phyloP scores from a whole-genome alignment of 2,797 vertebrate genomes.

The Smutsia gigantea region DNA sequence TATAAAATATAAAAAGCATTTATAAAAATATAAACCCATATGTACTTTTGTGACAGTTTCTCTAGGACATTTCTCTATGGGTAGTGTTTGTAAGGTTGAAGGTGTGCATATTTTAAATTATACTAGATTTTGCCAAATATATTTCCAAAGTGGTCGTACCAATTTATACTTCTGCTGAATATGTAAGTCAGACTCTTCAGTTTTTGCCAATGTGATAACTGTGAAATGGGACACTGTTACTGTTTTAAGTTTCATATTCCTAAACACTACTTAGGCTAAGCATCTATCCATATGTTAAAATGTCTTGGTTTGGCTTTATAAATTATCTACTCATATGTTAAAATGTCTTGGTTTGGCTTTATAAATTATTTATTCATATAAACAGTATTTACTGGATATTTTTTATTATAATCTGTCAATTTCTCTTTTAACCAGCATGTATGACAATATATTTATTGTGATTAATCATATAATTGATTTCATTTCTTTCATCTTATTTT shows the following conservation, averaged over 20 bases:
- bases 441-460: not conserved
- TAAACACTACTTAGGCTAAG: not conserved
- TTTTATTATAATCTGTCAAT: not conserved
- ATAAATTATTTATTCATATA: not conserved
- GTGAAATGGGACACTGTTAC: not conserved
- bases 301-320: not conserved
- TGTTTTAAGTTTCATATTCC: not conserved
- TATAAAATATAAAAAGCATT: no score
- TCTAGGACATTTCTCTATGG: not conserved
- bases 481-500: conserved; percentile 22
- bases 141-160: not conserved
- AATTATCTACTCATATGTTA: not conserved
- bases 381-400: not conserved
- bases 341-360: not conserved
- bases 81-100: not conserved
- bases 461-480: conserved; percentile 6
- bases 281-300: not conserved
- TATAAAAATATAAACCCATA: not conserved
- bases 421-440: not conserved
- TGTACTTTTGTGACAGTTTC: not conserved
- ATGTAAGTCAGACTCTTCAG: not conserved
- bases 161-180: not conserved
- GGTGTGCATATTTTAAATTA: not conserved
- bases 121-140: conserved; percentile 9
- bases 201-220: not conserved